Conservation (phyloP, 2,113 vertebrate species). For the Poeciliopsis prolifica region DNA sequence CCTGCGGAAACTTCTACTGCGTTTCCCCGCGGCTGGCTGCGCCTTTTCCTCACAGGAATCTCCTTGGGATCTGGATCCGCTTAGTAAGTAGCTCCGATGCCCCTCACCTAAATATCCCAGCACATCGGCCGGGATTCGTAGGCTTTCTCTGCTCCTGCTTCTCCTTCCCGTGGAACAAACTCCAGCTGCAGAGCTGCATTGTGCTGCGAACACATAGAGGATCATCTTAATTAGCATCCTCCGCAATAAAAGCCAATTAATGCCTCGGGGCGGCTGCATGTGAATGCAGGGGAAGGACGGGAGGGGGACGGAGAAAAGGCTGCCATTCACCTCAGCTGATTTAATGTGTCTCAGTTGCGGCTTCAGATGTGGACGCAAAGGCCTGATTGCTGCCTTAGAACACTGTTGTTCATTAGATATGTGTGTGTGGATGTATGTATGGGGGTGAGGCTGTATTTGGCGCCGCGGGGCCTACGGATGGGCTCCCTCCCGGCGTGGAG, state of each 20-base stretch:
- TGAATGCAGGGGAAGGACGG: constrained; percentile 34
- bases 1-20: constrained; percentile 5
- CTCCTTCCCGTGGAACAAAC: background rate
- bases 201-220: background rate
- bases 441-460: background rate
- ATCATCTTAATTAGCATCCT: constrained; percentile 28
- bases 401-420: background rate
- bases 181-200: background rate
- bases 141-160: background rate
- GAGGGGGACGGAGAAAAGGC: constrained; percentile 5
- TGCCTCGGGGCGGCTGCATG: constrained; percentile 30
- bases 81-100: constrained; percentile 50
- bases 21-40: constrained; percentile 27
- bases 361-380: background rate
- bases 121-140: too few species aligned
- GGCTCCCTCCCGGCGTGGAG: constrained; percentile 22
- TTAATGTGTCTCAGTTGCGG: background rate
- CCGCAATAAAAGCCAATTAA: constrained; percentile 39
- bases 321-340: background rate
- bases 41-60: constrained; percentile 16
- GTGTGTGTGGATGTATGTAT: background rate
- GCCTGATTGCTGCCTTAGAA: background rate
- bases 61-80: constrained; percentile 36
- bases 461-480: constrained; percentile 35
- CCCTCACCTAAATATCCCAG: background rate